Base-by-base conservation (phyloP, 1,140 invertebrate species). In the Samia ricini region DNA sequence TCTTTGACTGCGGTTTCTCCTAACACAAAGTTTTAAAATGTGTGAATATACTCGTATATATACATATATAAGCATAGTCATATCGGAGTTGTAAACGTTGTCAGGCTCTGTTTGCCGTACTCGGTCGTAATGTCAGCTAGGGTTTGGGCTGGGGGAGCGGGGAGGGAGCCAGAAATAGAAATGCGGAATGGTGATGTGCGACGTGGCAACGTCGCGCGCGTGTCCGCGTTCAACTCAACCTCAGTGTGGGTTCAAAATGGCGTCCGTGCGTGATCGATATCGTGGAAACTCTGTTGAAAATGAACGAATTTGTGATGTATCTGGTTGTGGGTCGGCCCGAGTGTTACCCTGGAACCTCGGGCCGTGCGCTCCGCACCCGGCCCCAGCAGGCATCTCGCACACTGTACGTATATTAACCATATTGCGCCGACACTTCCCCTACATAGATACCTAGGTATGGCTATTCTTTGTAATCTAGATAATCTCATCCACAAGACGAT, bases 201-300 rank as follows among this genome's bases (percentile, higher is more conserved):
- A 89, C 85, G 88, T 86, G 88, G 88, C 88, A 88, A 88, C 86
- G 85, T 79, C 84, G 86, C 81, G 60, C 69, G 67, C 71, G 74
- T 69, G 66, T 73, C 60, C 60, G 69, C 69, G 76, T 73, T 88
- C 79, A 69, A 66, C 68, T 58, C 60, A 69, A 66, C 76, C 75
- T 88, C 80, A 89, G 87, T 89, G 85, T 88, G 83, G 80, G 82
- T 85, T 85, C 87, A 90, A 90, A 88, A 90, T 90, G 88, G 88
- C 88, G 88, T 74, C 79, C 81, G 85, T 88, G 88, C 77, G 88
- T 90, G 88, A 90, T 90, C 88, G 81, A 90, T 90, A 88, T 82
- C 71, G 84, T 87, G 88, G 74, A 81, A 85, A 79, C 83, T 77
- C 64, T 68, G 81, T 83, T 79, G 72, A 74, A 86, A 88, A 90